phyloP scores from a whole-genome alignment of 2,113 vertebrate species.

The Paralichthys olivaceus region DNA sequence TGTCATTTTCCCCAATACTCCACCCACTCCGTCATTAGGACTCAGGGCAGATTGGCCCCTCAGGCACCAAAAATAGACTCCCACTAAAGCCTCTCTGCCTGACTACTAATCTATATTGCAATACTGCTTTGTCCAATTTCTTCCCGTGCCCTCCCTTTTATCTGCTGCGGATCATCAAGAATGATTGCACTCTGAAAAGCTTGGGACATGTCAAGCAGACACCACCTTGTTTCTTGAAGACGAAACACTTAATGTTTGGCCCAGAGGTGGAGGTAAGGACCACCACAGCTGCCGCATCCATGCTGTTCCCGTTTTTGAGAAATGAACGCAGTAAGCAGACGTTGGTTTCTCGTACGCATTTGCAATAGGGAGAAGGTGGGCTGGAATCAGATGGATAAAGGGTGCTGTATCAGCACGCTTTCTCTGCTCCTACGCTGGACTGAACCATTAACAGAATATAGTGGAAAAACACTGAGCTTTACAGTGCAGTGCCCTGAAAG shows the following conservation, averaged over 20 bases:
- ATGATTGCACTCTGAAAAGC: background rate
- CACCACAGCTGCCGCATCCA: background rate
- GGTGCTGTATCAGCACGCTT: constrained; percentile 64
- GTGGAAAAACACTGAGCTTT: constrained; percentile 41
- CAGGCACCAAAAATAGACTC: constrained; percentile 13
- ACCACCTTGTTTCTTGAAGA: background rate
- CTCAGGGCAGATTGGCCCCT: too few relatives aligned
- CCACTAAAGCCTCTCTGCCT: constrained; percentile 11
- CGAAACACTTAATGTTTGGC: background rate
- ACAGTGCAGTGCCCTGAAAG: constrained; percentile 43
- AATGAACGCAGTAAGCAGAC: background rate
- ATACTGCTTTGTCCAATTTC: constrained; percentile 22
- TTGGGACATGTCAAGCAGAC: background rate
- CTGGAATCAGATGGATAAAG: constrained; percentile 21
- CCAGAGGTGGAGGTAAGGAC: background rate
- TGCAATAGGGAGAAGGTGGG: constrained; percentile 5
- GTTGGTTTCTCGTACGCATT: background rate
- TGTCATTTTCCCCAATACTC: too few relatives aligned
- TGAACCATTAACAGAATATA: constrained; percentile 28
- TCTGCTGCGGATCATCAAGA: background rate
- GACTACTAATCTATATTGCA: constrained; percentile 43
- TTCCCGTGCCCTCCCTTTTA: background rate
- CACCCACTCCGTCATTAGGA: background rate
- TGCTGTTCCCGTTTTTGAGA: background rate
- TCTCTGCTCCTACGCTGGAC: constrained; percentile 50